Base-by-base conservation (phyloP, 2,888 invertebrate species). In the Acronicta alni region DNA sequence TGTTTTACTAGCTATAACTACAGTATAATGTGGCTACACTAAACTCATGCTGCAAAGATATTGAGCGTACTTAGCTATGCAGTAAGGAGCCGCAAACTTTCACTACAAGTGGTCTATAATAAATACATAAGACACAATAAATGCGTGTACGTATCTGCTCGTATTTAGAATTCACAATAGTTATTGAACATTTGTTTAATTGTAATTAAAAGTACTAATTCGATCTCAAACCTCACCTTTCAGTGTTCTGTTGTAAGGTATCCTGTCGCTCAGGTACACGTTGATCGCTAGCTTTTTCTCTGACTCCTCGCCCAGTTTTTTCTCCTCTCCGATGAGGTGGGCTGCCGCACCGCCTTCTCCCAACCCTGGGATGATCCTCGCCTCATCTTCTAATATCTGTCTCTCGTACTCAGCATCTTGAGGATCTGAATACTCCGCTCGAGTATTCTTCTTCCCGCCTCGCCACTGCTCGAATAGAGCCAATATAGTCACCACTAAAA, bases 251-350 rank as follows among this genome's bases (percentile, higher is more conserved):
- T 98, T 97, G 79, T 98, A 96, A 0, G 98, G 96, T 82, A 99
- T 97, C 84, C 97, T 96, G 85, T 99, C 97, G 85, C 98, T 98
- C 8, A 98, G 95, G 75, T 98, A 95, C 59, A 98, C 96, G 86
- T 99, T 99, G 70, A 99, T 96, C 1, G 98, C 98, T 73, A 97
- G 97, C 83, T 96, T 97, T 79, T 97, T 96, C 85, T 97, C 96
- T 0, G 97, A 95, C 72, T 95, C 95, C 61, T 97, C 97, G 2
- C 97, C 97, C 83, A 72, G 89, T 39, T 89, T 88, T 79, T 96
- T 96, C 48, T 97, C 97, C 26, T 95, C 92, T 0, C 96, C 97
- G 12, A 93, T 90, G 12, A 98, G 92, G 70, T 92, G 91, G 0
- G 97, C 97, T 0, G 97, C 95, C 14, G 94, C 95, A 0, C 94